A percentile compares a stretch with the other conserved stretches of the same genome.
These are phyloP conservation scores for Xanthia icteritia DNA, from an alignment of 2,888 invertebrate species.

Conservation along the genomic window DNA sequence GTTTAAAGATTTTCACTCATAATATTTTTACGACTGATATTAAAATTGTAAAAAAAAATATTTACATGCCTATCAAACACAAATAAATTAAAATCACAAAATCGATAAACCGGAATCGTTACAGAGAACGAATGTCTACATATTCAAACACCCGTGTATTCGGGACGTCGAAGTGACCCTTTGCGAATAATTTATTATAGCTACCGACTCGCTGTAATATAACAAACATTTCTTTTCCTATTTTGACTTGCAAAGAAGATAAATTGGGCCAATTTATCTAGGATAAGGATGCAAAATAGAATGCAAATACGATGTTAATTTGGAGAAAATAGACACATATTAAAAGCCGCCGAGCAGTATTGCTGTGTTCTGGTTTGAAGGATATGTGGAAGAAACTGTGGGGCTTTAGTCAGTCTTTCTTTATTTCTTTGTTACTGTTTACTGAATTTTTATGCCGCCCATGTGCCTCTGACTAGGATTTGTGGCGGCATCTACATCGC, in stretches of 20 bases:
- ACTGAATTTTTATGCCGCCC: too few relatives aligned
- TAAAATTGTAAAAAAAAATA: too few relatives aligned
- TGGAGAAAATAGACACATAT: constrained; percentile 14
- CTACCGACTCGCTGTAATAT: constrained; percentile 35
- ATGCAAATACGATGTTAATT: constrained; percentile 52
- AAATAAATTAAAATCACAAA: constrained; percentile 11
- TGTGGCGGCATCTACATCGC: too few relatives aligned
- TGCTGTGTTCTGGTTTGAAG: background rate
- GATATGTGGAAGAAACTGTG: too few relatives aligned
- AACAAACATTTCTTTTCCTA: constrained; percentile 41
- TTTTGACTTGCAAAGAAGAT: constrained; percentile 58
- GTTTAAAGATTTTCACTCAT: background rate
- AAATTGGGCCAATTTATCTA: constrained; percentile 47
- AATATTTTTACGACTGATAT: background rate
- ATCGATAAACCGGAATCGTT: background rate
- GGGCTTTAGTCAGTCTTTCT: background rate
- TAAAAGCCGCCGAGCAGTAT: background rate
- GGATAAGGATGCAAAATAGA: constrained; percentile 43
- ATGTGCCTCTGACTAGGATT: too few relatives aligned
- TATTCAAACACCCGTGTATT: constrained; percentile 30
- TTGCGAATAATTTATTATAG: constrained; percentile 52
- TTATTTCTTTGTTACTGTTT: too few relatives aligned
- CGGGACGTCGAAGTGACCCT: constrained; percentile 49
- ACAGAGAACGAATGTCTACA: constrained; percentile 11
- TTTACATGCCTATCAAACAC: background rate